Conservation (phyloP, 2,888 invertebrate species). For the Hirtodrosophila cameraria region DNA sequence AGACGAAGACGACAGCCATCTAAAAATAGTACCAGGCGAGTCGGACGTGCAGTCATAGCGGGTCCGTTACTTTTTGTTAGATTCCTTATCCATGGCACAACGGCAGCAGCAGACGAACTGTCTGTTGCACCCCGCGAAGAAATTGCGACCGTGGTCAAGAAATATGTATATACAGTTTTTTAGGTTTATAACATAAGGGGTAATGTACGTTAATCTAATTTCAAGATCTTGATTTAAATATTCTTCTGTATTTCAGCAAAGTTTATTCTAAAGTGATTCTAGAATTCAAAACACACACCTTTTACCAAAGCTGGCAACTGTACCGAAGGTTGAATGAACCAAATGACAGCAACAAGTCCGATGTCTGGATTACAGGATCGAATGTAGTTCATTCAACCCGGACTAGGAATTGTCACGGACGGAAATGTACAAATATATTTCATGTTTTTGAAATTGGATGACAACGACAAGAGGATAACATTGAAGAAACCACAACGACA, state of each 20-base stretch:
- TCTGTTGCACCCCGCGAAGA: constrained; percentile 60
- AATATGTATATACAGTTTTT: constrained; percentile 12
- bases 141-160: not conserved
- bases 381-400: constrained; percentile 67
- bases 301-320: constrained; percentile 17
- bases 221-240: no score
- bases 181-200: no score
- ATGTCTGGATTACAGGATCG: constrained; percentile 43
- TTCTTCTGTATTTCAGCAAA: no score
- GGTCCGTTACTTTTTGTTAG: constrained; percentile 63
- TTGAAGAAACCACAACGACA: constrained; percentile 18
- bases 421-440: constrained; percentile 68
- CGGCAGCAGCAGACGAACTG: constrained; percentile 62
- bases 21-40: constrained; percentile 62
- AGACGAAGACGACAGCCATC: constrained; percentile 59
- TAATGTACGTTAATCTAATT: no score
- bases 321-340: constrained; percentile 46
- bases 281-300: no score
- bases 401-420: constrained; percentile 26
- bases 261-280: no score
- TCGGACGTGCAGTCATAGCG: constrained; percentile 50
- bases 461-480: constrained; percentile 54
- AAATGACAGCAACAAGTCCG: constrained; percentile 49
- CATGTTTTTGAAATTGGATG: constrained; percentile 72
- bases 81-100: constrained; percentile 48